phyloP scores from a whole-genome alignment of 2,888 invertebrate genomes.

The Coecobrya sp. region DNA sequence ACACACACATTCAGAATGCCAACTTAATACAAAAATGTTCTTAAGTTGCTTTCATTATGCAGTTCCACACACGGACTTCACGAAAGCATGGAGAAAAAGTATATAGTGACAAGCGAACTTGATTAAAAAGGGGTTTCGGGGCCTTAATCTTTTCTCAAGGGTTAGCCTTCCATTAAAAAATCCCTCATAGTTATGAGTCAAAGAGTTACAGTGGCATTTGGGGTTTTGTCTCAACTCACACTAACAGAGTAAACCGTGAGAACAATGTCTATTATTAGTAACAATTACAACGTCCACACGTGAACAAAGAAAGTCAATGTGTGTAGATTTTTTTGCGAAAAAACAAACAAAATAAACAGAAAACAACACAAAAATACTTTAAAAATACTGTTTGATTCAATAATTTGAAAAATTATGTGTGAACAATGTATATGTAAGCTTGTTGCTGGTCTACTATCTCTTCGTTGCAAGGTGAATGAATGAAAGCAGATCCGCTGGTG shows the following conservation, averaged over 20 bases:
- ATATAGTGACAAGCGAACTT: background rate
- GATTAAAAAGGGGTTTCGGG: conserved; percentile 25
- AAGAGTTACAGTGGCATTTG: background rate
- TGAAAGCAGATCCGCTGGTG: background rate
- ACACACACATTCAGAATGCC: background rate
- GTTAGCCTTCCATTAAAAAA: background rate
- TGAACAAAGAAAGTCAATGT: conserved; percentile 8
- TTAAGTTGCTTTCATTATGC: conserved; percentile 15
- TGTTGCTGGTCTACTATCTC: conserved; percentile 12
- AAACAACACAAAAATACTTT: conserved; percentile 46
- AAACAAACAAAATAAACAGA: conserved; percentile 29
- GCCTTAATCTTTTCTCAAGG: conserved; percentile 38
- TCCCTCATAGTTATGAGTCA: conserved; percentile 12
- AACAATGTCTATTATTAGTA: conserved; percentile 9
- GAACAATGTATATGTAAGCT: conserved; percentile 10
- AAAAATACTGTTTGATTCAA: conserved; percentile 42
- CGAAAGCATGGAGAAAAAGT: background rate
- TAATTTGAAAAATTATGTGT: conserved; percentile 23
- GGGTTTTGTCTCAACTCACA: conserved; percentile 45
- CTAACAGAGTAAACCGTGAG: conserved; percentile 3
- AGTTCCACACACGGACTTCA: background rate
- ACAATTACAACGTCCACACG: conserved; percentile 46
- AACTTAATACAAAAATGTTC: conserved; percentile 5
- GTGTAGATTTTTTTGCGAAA: conserved; percentile 34
- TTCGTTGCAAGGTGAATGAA: conserved; percentile 48